Conservation (phyloP, 2,113 vertebrate genomes). For the Dendrocopos noguchii region DNA sequence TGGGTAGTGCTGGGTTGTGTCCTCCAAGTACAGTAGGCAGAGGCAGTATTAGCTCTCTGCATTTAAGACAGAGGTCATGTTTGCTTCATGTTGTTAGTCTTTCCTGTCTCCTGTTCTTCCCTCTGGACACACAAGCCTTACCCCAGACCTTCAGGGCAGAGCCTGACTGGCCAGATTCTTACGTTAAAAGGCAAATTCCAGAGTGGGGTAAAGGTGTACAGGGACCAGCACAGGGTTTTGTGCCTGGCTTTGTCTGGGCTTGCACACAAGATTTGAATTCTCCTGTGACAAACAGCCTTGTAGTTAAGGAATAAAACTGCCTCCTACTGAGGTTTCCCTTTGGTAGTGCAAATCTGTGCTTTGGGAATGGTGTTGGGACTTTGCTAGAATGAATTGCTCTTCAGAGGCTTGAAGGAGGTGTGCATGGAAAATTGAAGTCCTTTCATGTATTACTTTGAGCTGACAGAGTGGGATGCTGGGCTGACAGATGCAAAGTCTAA, state of each 20-base stretch:
- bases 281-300: background rate
- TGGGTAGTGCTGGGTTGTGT: background rate
- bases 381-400: background rate
- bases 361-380: background rate
- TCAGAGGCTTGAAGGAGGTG: background rate
- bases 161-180: background rate
- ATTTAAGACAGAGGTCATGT: background rate
- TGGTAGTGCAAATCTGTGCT: background rate
- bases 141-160: background rate
- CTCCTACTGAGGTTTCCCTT: background rate
- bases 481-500: background rate
- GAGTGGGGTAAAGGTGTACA: background rate
- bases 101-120: background rate
- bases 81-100: background rate
- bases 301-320: background rate
- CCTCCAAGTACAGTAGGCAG: background rate
- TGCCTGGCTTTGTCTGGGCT: background rate
- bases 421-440: background rate
- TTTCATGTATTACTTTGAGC: background rate
- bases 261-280: background rate
- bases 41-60: background rate
- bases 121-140: background rate
- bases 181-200: background rate
- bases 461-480: background rate
- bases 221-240: background rate